These are phyloP conservation scores for Diadophis punctatus DNA, from an alignment of 2,113 vertebrate species.

Conservation along the genomic window DNA sequence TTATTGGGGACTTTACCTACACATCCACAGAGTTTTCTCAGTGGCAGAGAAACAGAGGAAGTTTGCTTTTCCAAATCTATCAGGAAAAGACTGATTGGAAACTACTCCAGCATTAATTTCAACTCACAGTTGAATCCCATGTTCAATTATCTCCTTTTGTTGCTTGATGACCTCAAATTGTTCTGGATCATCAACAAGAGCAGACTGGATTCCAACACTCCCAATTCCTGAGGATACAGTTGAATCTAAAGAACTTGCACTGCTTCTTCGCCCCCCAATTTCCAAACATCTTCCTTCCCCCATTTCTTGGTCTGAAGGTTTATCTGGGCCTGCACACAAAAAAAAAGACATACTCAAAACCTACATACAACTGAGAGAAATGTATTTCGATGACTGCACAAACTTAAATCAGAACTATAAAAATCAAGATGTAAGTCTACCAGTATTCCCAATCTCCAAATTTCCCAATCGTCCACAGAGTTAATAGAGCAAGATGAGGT, in stretches of 20 bases:
- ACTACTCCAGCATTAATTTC: conserved; percentile 51
- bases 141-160: conserved; percentile 97
- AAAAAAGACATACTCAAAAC: neutral
- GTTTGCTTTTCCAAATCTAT: neutral
- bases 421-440: neutral
- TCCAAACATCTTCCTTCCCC: conserved; percentile 83
- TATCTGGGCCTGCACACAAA: conserved; percentile 80
- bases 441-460: neutral
- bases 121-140: conserved; percentile 93
- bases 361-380: neutral
- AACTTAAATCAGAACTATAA: neutral
- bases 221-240: conserved; percentile 81
- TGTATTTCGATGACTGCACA: neutral
- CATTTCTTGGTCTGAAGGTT: conserved; percentile 78
- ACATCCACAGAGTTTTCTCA: neutral
- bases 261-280: conserved; percentile 78
- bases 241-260: conserved; percentile 90
- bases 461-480: neutral
- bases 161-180: conserved; percentile 99
- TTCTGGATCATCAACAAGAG: conserved; percentile 87
- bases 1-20: neutral
- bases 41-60: neutral
- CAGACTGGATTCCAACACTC: conserved; percentile 66
- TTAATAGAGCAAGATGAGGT: neutral
- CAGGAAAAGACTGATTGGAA: conserved; percentile 69